These are phyloP conservation scores for Abscondita cerata DNA, from an alignment of 2,888 invertebrate species.

Conservation along the genomic window DNA sequence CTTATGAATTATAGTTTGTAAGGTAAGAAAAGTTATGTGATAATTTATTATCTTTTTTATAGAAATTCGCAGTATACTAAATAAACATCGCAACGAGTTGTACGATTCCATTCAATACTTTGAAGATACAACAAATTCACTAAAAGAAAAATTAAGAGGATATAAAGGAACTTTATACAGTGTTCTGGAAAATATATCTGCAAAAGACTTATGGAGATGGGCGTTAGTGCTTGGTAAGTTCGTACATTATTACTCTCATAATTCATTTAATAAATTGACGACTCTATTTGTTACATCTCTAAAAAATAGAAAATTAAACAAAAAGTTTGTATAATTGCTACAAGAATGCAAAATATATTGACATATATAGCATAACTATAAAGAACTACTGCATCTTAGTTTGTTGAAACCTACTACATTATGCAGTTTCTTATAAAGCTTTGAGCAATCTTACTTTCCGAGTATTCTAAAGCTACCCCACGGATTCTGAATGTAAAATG, in stretches of 20 bases:
- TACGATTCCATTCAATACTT: conserved; percentile 66
- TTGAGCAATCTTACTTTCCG: conserved; percentile 7
- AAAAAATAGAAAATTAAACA: conserved; percentile 7
- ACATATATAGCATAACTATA: too few relatives aligned
- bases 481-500: conserved; percentile 14
- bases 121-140: conserved; percentile 65
- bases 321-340: too few relatives aligned
- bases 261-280: background rate
- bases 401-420: conserved; percentile 4
- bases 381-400: conserved; percentile 1
- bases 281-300: background rate
- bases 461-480: conserved; percentile 2
- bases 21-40: background rate
- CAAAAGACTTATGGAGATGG: conserved; percentile 72
- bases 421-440: conserved; percentile 13
- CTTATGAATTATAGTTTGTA: too few relatives aligned
- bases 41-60: conserved; percentile 34
- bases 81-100: conserved; percentile 63
- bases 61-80: conserved; percentile 69
- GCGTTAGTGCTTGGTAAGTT: conserved; percentile 66
- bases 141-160: conserved; percentile 42
- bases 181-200: conserved; percentile 61
- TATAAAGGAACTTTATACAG: conserved; percentile 52
- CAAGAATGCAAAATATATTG: too few relatives aligned
- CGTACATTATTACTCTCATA: background rate